Conservation (phyloP, 2,797 vertebrate species). For the Parauchenoglanis punctatus region DNA sequence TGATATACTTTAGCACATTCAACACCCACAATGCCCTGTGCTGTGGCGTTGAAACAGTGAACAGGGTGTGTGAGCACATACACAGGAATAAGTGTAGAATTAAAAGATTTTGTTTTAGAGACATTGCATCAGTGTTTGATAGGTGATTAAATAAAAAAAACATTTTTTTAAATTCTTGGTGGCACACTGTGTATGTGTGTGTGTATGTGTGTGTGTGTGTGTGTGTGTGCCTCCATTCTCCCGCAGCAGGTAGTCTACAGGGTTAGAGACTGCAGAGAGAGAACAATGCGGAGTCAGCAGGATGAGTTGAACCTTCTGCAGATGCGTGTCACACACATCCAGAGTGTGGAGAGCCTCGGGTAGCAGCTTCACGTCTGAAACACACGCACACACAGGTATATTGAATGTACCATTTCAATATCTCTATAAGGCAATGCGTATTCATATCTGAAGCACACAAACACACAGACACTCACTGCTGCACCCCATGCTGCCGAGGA, state of each 20-base stretch:
- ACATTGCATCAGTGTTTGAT: too few relatives aligned
- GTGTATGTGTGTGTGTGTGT: constrained; percentile 21
- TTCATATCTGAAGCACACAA: neutral
- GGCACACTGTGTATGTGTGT: neutral
- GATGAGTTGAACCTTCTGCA: constrained; percentile 81
- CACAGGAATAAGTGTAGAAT: too few relatives aligned
- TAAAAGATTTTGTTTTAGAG: too few relatives aligned
- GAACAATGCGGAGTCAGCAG: constrained; percentile 86
- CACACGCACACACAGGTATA: constrained; percentile 31
- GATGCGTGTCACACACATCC: constrained; percentile 67
- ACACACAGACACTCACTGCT: constrained; percentile 75
- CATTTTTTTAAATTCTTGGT: too few relatives aligned
- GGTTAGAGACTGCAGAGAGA: constrained; percentile 83
- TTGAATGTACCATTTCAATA: neutral
- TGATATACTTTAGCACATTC: neutral
- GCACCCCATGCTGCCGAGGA: constrained; percentile 79
- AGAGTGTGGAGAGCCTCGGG: constrained; percentile 77
- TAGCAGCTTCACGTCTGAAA: constrained; percentile 84
- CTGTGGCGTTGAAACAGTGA: neutral
- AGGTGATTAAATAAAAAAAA: too few relatives aligned
- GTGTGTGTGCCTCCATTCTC: constrained; percentile 79
- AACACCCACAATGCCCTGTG: neutral
- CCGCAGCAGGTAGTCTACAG: constrained; percentile 85
- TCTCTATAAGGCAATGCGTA: neutral
- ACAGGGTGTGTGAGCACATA: neutral